phyloP scores from a whole-genome alignment of 2,113 vertebrate species.

The Lepus europaeus region DNA sequence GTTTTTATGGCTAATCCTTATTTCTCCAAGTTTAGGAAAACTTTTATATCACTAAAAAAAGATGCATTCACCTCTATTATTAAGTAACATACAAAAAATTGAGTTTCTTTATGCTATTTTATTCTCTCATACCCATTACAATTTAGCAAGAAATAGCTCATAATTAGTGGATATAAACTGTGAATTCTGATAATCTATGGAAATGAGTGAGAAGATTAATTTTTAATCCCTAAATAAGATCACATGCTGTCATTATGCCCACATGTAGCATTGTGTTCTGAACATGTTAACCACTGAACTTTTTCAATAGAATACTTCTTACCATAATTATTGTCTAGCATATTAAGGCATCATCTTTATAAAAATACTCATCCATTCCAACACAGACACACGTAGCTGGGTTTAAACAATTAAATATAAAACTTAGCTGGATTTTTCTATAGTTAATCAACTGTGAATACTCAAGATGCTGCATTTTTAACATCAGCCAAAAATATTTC shows the following conservation, averaged over 20 bases:
- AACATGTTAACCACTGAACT: not conserved
- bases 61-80: not conserved
- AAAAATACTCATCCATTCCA: not conserved
- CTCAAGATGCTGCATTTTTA: slow-evolving; percentile 39
- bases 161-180: slow-evolving; percentile 27
- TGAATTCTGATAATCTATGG: not conserved
- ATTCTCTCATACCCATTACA: slow-evolving; percentile 10
- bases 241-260: slow-evolving; percentile 47
- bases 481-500: slow-evolving; percentile 43
- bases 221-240: slow-evolving; percentile 44
- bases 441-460: slow-evolving; percentile 1
- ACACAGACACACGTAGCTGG: not conserved
- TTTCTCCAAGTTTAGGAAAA: slow-evolving; percentile 13
- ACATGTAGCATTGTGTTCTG: slow-evolving; percentile 42
- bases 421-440: slow-evolving; percentile 7
- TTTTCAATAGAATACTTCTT: slow-evolving; percentile 25
- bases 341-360: not conserved
- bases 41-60: not conserved
- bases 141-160: slow-evolving; percentile 14
- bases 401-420: slow-evolving; percentile 37
- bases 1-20: not conserved
- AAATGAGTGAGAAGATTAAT: slow-evolving; percentile 3
- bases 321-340: slow-evolving; percentile 53
- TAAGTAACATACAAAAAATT: slow-evolving; percentile 35
- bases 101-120: slow-evolving; percentile 15